Evolutionary conservation across 2,113 vertebrate genomes (phyloP).

Genomic region (Raja brachyura): DNA sequence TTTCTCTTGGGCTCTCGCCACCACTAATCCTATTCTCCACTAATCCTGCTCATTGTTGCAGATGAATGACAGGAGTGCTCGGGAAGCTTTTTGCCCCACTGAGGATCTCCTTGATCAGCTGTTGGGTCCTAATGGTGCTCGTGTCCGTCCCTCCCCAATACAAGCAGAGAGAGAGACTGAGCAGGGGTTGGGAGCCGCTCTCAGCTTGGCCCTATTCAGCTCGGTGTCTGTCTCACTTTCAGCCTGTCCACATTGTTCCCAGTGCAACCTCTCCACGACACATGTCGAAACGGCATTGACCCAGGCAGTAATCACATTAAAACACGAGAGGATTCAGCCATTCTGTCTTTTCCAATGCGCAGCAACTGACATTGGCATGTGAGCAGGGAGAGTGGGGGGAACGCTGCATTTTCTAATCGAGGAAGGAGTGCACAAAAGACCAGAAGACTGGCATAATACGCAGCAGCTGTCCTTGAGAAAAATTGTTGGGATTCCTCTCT

Average conservation of each 20-base stretch:
- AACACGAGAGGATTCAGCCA: slow-evolving; percentile 17
- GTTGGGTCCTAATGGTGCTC: not conserved
- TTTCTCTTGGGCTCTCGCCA: not conserved
- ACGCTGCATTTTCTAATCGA: slow-evolving; percentile 3
- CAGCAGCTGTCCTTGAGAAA: slow-evolving; percentile 5
- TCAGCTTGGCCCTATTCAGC: not conserved
- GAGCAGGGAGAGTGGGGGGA: slow-evolving; percentile 9
- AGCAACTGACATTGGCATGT: slow-evolving; percentile 36
- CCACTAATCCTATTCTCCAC: slow-evolving; percentile 24
- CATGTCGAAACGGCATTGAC: slow-evolving; percentile 21
- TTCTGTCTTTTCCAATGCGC: slow-evolving; percentile 31
- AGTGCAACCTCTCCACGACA: slow-evolving; percentile 12
- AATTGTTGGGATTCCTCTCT: not conserved
- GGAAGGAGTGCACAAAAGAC: slow-evolving; percentile 25
- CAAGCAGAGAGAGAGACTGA: slow-evolving; percentile 16
- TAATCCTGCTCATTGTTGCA: slow-evolving; percentile 6
- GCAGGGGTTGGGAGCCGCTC: not conserved
- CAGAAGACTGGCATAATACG: not conserved
- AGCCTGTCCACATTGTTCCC: slow-evolving; percentile 28
- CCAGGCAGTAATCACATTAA: slow-evolving; percentile 34
- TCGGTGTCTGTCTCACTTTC: not conserved
- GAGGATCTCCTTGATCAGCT: not conserved
- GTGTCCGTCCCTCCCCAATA: not conserved
- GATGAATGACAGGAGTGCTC: not conserved
- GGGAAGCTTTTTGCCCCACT: not conserved